Evolutionary conservation across 37 sponge, comb jelly and placozoan genomes (phyloP), one percentile per base, ranked within the genome.

Genomic region (Ianthella basta): DNA sequence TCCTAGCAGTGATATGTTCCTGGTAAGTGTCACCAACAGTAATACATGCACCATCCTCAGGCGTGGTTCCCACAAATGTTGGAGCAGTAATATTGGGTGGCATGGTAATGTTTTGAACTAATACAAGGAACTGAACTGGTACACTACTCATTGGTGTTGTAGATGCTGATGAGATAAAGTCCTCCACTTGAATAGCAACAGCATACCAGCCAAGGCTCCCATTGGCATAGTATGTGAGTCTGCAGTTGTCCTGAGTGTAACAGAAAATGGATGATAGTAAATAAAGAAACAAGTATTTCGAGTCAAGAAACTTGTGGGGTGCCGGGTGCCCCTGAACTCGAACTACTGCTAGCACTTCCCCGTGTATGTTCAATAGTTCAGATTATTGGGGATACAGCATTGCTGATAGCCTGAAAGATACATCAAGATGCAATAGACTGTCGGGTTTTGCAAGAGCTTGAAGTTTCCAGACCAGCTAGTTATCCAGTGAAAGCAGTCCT

Each of bases 101-200:
- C 12, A 21, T 29, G 16, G 67, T 56, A 36, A 40, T 50, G 55
- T 10, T 27, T 23, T 66, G 65, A 23, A 85, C 64, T 39, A 44
- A 0, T 34, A 86, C 30, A n/a, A 86, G 55, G 50, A 86, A 86
- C 38, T 86, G 86, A 3, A 86, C 30, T 55, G 80, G 80, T 13
- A 86, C 69, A 66, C 86, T 86, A 57, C 86, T 86, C 56, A 86
- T 23, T 27, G 80, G 70, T 2, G 23, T 21, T 16, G 80, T 80
- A n/a, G 59, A 53, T 44, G 56, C 0, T 23, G 30, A 0, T 21
- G 80, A 55, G 23, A 23, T 30, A 41, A 80, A 86, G 35, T 86
- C 86, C 55, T 86, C 86, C 19, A 86, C 56, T 37, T 80, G 80
- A 19, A 86, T 50, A 16, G 86, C 81, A 24, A 80, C 68, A 54